phyloP scores from a whole-genome alignment of 2,797 vertebrate genomes.

The Acrocephalus scirpaceus region DNA sequence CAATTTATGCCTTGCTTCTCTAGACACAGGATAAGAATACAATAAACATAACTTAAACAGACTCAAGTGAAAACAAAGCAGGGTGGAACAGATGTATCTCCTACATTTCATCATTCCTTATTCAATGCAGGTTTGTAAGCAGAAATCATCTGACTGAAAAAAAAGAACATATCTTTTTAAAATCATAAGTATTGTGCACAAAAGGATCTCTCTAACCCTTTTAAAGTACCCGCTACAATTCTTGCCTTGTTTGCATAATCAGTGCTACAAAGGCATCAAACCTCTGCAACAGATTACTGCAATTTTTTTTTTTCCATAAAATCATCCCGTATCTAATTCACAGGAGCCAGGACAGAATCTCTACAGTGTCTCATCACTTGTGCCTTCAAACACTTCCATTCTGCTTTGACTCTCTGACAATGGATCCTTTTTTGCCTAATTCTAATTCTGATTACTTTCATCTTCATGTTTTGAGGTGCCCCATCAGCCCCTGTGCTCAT shows the following conservation, averaged over 20 bases:
- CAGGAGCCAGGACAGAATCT: background rate
- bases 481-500: background rate
- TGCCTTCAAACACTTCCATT: background rate
- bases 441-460: background rate
- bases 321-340: background rate
- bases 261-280: background rate
- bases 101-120: background rate
- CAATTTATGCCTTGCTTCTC: slow-evolving; percentile 28
- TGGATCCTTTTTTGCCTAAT: background rate
- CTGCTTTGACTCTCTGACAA: background rate
- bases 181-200: background rate
- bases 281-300: background rate
- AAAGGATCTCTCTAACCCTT: background rate
- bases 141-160: background rate
- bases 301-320: background rate
- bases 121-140: background rate
- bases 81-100: background rate
- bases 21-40: background rate
- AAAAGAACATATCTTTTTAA: background rate
- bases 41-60: background rate
- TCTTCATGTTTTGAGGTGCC: background rate
- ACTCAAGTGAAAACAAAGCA: background rate
- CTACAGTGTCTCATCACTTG: background rate
- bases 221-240: background rate
- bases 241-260: background rate